Conservation (phyloP, 2,797 vertebrate genomes). For the Cirrhinus mrigala region DNA sequence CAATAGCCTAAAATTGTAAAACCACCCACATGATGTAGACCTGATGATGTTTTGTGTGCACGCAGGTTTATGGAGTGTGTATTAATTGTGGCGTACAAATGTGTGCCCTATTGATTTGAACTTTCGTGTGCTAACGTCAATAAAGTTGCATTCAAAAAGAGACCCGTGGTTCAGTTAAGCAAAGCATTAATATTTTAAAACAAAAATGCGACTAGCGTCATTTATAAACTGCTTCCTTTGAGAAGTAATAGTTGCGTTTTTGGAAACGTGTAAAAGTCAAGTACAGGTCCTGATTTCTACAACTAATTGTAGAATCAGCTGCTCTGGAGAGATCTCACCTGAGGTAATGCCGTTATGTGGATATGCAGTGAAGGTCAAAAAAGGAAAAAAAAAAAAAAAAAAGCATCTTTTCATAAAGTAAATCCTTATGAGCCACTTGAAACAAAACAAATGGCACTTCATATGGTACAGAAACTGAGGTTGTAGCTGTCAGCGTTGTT, state of each 20-base stretch:
- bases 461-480: slow-evolving; percentile 72
- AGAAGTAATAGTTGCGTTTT: slow-evolving; percentile 62
- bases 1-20: slow-evolving; percentile 70
- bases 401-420: slow-evolving; percentile 59
- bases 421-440: slow-evolving; percentile 55
- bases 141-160: slow-evolving; percentile 69
- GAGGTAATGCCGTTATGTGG: slow-evolving; percentile 81
- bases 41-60: slow-evolving; percentile 32
- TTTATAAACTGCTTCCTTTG: slow-evolving; percentile 68
- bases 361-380: slow-evolving; percentile 72
- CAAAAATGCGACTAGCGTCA: slow-evolving; percentile 44
- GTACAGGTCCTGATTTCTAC: slow-evolving; percentile 78
- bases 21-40: slow-evolving; percentile 66
- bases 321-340: slow-evolving; percentile 81
- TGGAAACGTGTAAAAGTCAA: slow-evolving; percentile 67
- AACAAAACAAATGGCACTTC: slow-evolving; percentile 59
- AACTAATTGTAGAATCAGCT: slow-evolving; percentile 79
- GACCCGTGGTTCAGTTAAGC: slow-evolving; percentile 70
- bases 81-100: slow-evolving; percentile 39
- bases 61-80: slow-evolving; percentile 48
- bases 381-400: slow-evolving; percentile 25
- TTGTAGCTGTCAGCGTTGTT: slow-evolving; percentile 73
- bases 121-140: slow-evolving; percentile 72
- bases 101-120: slow-evolving; percentile 64
- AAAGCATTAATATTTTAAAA: slow-evolving; percentile 55